Evolutionary conservation across 2,888 invertebrate species (phyloP), one percentile per base, ranked within the genome.

Genomic region (Aleiodes leptofemur): DNA sequence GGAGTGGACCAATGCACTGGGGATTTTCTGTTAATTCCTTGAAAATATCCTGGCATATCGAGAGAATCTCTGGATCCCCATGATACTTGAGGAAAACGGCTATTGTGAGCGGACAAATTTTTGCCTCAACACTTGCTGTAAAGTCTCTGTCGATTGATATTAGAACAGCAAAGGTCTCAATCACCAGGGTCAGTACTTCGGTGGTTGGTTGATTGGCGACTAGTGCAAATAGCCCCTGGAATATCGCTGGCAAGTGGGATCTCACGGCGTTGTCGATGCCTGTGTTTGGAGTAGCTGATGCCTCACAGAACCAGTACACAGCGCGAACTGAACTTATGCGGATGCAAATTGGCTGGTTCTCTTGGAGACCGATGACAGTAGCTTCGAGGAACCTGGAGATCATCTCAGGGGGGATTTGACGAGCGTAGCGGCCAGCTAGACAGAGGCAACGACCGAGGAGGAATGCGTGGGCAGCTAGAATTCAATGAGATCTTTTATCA

Each of bases 81-180:
- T 91, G 92, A 83, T 92, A 93, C 85, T 94, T 94, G 0, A 94
- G 90, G 83, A 94, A 94, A 1, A 93, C 92, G 4, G 94, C 94
- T 77, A 94, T 93, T 4, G 92, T 91, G 43, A 95, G 84, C 0
- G 94, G 93, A 43, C 92, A 92, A 16, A 94, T 90, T 87, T 93
- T 93, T 34, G 87, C 88, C 82, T 94, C 93, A 13, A 91, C 90
- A 8, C 92, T 90, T 13, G 92, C 93, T 2, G 94, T 94, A 82
- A 94, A 93, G 64, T 90, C 90, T 50, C 91, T 90, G 86, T 94
- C 94, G 70, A 94, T 90, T 83, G 85, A 76, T 38, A 88, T 78
- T 72, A 89, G 70, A 59, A 84, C 81, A 23, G 87, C 84, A 57
- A 88, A 84, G 2, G 89, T 84, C 77, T 89, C 87, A 86, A 89